phyloP scores from a whole-genome alignment of 2,113 vertebrate species.

The Hydrochoerus hydrochaeris region DNA sequence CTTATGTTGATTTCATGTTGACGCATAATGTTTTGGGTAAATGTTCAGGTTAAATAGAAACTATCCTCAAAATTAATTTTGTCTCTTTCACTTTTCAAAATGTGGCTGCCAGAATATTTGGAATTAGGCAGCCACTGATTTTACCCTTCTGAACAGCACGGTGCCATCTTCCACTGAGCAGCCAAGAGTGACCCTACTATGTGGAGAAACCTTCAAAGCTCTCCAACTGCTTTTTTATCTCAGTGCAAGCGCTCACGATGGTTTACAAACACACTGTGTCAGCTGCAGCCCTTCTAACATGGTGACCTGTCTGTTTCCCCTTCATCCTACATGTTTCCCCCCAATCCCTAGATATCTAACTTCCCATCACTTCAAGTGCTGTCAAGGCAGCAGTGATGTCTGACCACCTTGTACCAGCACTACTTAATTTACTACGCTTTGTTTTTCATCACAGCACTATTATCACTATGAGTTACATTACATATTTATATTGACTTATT shows the following conservation, averaged over 20 bases:
- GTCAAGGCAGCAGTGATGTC: background rate
- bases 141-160: background rate
- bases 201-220: background rate
- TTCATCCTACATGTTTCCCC: background rate
- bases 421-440: background rate
- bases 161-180: background rate
- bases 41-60: background rate
- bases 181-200: background rate
- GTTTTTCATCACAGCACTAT: background rate
- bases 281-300: background rate
- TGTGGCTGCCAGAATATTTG: background rate
- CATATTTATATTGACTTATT: background rate
- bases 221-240: too few relatives aligned
- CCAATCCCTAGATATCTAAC: background rate
- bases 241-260: background rate
- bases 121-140: background rate
- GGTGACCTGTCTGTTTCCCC: background rate
- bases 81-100: background rate
- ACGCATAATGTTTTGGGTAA: background rate
- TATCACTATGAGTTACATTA: background rate
- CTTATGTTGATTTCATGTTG: constrained; percentile 14
- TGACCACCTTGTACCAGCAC: background rate
- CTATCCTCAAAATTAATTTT: background rate
- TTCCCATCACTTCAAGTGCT: background rate
- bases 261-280: background rate